These are phyloP conservation scores for Condylura cristata DNA, from an alignment of 2,113 vertebrate species.

Conservation along the genomic window DNA sequence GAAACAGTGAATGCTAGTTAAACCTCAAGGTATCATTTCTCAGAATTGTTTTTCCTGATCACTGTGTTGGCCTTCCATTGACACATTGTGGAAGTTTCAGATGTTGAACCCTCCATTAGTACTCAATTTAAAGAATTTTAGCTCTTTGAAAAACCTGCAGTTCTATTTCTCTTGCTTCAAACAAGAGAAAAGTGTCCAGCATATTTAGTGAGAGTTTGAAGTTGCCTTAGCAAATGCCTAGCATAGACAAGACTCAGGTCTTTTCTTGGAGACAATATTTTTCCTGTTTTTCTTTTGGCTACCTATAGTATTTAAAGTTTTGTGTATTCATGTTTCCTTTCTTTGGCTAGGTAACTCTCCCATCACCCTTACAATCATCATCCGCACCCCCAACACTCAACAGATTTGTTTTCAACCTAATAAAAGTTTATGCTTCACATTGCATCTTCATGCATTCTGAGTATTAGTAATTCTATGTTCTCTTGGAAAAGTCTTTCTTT, in stretches of 20 bases:
- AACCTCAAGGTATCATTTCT: neutral
- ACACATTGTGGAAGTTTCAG: neutral
- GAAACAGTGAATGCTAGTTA: neutral
- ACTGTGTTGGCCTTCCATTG: neutral
- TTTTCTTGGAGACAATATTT: neutral
- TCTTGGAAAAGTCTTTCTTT: neutral
- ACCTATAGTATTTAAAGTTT: neutral
- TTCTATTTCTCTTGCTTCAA: conserved; percentile 22
- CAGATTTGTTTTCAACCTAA: conserved; percentile 5
- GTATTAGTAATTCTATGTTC: conserved; percentile 16
- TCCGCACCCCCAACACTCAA: neutral
- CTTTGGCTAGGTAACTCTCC: neutral
- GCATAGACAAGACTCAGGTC: neutral
- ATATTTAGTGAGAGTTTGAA: neutral
- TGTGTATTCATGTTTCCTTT: neutral
- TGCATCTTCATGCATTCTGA: neutral
- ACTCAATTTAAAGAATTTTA: neutral
- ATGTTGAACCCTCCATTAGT: neutral
- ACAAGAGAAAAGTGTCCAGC: neutral
- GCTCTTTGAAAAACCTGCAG: neutral
- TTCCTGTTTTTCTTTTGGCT: neutral
- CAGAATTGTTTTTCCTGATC: neutral
- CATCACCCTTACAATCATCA: neutral
- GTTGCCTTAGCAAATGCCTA: conserved; percentile 24
- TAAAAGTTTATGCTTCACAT: neutral